Conservation (phyloP, 2,888 invertebrate genomes). For the Abrostola tripartita region DNA sequence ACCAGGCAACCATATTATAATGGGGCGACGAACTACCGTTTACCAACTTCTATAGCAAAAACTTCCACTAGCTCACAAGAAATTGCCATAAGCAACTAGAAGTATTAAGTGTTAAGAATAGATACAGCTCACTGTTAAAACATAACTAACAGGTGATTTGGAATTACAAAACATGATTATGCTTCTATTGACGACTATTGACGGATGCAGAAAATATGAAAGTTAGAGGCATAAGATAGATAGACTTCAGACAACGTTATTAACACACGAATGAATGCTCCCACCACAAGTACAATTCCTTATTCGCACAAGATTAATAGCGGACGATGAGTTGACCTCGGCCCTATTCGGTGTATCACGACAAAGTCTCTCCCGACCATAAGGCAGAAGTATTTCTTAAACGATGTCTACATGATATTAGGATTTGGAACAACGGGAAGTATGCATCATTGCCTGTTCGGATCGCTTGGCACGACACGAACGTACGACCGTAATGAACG, state of each 20-base stretch:
- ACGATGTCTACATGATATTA: conserved; percentile 49
- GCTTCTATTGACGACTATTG: conserved; percentile 8
- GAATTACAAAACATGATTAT: neutral
- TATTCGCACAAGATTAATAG: conserved; percentile 41
- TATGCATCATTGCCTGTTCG: conserved; percentile 52
- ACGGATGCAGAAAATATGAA: conserved; percentile 31
- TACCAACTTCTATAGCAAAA: too few relatives aligned
- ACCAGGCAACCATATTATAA: too few relatives aligned
- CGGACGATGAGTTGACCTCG: conserved; percentile 40
- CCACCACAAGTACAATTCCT: conserved; percentile 32
- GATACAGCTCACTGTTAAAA: too few relatives aligned
- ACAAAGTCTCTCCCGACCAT: conserved; percentile 28
- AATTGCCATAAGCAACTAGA: too few relatives aligned
- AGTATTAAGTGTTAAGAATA: too few relatives aligned
- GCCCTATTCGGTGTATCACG: conserved; percentile 23
- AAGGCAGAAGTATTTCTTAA: conserved; percentile 32
- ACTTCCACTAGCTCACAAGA: too few relatives aligned
- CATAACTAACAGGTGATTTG: neutral
- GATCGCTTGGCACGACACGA: conserved; percentile 41
- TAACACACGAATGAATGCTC: conserved; percentile 46
- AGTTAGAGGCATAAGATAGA: conserved; percentile 36
- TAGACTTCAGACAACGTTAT: conserved; percentile 34
- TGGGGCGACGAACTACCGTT: too few relatives aligned
- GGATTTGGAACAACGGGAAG: conserved; percentile 49
- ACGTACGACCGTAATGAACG: conserved; percentile 34